These are phyloP conservation scores for Diplodus puntazzo DNA, from an alignment of 2,797 vertebrate genomes.

Conservation along the genomic window DNA sequence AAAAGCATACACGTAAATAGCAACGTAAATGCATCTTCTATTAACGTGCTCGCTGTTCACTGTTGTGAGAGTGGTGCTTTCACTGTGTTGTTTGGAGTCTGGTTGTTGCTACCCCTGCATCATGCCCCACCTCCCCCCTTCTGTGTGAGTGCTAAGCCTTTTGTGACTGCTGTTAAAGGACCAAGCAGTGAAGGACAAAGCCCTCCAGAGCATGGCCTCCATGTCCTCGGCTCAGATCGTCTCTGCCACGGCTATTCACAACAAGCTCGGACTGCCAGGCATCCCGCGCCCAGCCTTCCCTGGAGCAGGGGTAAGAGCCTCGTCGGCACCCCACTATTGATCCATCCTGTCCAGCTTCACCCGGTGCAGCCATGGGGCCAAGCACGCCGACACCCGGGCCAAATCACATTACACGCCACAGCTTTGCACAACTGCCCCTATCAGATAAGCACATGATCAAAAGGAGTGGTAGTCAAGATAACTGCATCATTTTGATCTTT, in stretches of 20 bases:
- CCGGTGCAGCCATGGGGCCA: conserved; percentile 64
- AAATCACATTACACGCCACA: conserved; percentile 85
- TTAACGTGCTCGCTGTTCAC: conserved; percentile 79
- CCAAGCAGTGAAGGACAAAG: conserved; percentile 99
- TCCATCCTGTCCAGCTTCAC: conserved; percentile 70
- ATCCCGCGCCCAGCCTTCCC: conserved; percentile 97
- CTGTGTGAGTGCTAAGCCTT: conserved; percentile 86
- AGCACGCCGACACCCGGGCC: conserved; percentile 52
- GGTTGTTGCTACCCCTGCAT: conserved; percentile 77
- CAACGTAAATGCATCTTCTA: conserved; percentile 55
- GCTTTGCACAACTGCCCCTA: conserved; percentile 78
- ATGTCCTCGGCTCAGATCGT: conserved; percentile 99
- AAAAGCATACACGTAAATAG: conserved; percentile 56
- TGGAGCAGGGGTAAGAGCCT: conserved; percentile 95
- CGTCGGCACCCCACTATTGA: conserved; percentile 66
- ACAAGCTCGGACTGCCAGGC: conserved; percentile 98
- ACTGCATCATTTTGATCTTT: conserved; percentile 71
- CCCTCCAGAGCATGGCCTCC: conserved; percentile 99
- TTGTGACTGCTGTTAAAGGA: conserved; percentile 96
- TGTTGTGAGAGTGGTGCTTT: conserved; percentile 76
- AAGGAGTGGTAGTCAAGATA: conserved; percentile 80
- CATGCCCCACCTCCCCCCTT: conserved; percentile 64
- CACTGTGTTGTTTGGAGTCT: conserved; percentile 69
- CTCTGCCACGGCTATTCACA: conserved; percentile 99
- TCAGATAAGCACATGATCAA: conserved; percentile 84